These are phyloP conservation scores for Prostheceraeus crozeri DNA, from an alignment of 2,888 invertebrate genomes.

Conservation along the genomic window DNA sequence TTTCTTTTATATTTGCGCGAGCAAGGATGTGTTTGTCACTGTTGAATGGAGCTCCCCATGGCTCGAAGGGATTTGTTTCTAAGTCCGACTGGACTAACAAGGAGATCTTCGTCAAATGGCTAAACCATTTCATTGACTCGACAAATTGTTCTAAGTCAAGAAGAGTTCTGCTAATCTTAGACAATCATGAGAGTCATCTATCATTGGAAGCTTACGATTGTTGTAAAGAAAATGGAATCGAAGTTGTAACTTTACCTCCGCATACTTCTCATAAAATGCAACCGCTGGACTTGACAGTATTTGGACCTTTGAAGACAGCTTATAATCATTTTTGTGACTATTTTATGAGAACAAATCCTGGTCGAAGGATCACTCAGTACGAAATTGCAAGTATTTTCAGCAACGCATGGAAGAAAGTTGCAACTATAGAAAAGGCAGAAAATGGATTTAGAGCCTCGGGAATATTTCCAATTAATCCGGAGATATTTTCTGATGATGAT, in stretches of 20 bases:
- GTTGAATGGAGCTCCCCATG: conserved; percentile 1
- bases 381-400: conserved; percentile 39
- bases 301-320: conserved; percentile 47
- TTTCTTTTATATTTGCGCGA: conserved; percentile 14
- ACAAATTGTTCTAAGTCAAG: conserved; percentile 11
- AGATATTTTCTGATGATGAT: conserved; percentile 29
- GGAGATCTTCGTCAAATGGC: neutral
- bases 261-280: conserved; percentile 39
- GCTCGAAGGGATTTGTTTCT: neutral
- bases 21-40: conserved; percentile 12
- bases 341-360: conserved; percentile 47
- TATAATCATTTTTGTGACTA: conserved; percentile 47
- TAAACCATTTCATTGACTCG: conserved; percentile 5
- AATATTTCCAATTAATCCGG: conserved; percentile 32
- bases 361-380: conserved; percentile 49
- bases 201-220: conserved; percentile 33
- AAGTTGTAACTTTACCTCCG: conserved; percentile 40
- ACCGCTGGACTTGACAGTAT: conserved; percentile 44
- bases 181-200: conserved; percentile 20
- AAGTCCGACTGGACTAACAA: neutral
- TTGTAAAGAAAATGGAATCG: conserved; percentile 39
- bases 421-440: neutral
- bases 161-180: neutral
- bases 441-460: conserved; percentile 32
- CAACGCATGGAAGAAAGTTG: conserved; percentile 29